These are phyloP conservation scores for Melieria omissa DNA, from an alignment of 2,888 invertebrate genomes.

Conservation along the genomic window DNA sequence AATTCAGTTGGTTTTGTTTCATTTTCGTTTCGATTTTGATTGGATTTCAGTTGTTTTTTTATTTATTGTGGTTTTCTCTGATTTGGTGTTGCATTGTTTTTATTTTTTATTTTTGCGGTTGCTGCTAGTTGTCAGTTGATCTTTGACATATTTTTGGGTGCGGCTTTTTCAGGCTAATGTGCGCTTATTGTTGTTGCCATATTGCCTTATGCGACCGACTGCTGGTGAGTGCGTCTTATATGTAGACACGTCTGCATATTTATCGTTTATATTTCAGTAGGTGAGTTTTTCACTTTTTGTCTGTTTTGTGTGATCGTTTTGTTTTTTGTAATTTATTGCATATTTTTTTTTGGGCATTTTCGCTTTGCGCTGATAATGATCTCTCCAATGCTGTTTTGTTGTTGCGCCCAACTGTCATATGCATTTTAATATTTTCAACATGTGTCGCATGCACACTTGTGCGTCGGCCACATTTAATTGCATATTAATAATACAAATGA, in stretches of 20 bases:
- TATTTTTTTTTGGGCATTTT: too few species aligned
- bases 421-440: slow-evolving; percentile 52
- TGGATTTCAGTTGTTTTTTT: slow-evolving; percentile 14
- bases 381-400: background rate
- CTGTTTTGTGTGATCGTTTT: too few species aligned
- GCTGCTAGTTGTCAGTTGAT: slow-evolving; percentile 57
- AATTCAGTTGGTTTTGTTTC: background rate
- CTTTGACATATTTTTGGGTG: slow-evolving; percentile 60
- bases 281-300: slow-evolving; percentile 44
- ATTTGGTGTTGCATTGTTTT: slow-evolving; percentile 18
- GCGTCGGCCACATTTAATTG: slow-evolving; percentile 56
- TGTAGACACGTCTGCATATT: too few species aligned
- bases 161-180: slow-evolving; percentile 41
- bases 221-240: too few species aligned
- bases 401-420: slow-evolving; percentile 34
- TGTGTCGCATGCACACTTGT: slow-evolving; percentile 49
- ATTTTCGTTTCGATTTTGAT: slow-evolving; percentile 28
- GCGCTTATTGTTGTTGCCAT: background rate
- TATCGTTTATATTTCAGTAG: slow-evolving; percentile 49
- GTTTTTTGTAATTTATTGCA: too few species aligned
- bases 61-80: slow-evolving; percentile 28
- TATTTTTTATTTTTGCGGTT: slow-evolving; percentile 9
- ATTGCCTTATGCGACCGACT: too few species aligned
- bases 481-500: slow-evolving; percentile 52
- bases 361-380: slow-evolving; percentile 5